Evolutionary conservation across 2,113 vertebrate species (phyloP), one percentile per base, ranked within the genome.

Genomic region (Odocoileus virginianus): DNA sequence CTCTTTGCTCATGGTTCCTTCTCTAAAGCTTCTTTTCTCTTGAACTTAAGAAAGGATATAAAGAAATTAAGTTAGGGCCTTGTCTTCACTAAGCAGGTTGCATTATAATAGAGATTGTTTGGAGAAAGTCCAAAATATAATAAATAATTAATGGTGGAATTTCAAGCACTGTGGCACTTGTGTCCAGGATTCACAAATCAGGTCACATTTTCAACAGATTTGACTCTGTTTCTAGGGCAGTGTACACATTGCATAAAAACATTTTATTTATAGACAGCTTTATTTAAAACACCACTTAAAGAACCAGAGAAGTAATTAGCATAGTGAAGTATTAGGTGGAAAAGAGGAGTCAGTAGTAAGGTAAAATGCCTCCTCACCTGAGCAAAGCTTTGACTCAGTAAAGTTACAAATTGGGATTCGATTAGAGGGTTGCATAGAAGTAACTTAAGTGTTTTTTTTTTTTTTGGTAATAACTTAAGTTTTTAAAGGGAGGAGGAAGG

Each of bases 131-230:
- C 36, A 85, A 50, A 96, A 93, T 76, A 76, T 76, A 43, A 76
- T 87, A 88, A 95, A 87, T 93, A 94, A 92, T 11, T 93, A 94
- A 61, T n/a, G 84, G 45, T 96, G 82, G 52, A 27, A 85, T 94
- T 92, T 94, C 67, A 71, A 94, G 58, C 19, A 67, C 52, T 96
- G 0, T 60, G 50, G n/a, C 25, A 60, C 61, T 82, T 13, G 23
- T 28, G n/a, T 88, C 78, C 54, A 64, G 27, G 40, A 87, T 91
- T 91, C 33, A 87, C 61, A 87, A 87, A 95, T 90, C 36, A 93
- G 87, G 90, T 96, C 90, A 91, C 71, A 36, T 91, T 93, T 93
- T 95, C 83, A 93, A n/a, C 40, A 79, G 64, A 27, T 84, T 94
- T 87, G 74, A 55, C 33, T 93, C 25, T 55, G 50, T 95, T 97